A percentile compares a stretch with the other conserved stretches of the same genome.
These are phyloP conservation scores for Amaurobius ferox DNA, from an alignment of 2,888 invertebrate genomes.

Conservation along the genomic window DNA sequence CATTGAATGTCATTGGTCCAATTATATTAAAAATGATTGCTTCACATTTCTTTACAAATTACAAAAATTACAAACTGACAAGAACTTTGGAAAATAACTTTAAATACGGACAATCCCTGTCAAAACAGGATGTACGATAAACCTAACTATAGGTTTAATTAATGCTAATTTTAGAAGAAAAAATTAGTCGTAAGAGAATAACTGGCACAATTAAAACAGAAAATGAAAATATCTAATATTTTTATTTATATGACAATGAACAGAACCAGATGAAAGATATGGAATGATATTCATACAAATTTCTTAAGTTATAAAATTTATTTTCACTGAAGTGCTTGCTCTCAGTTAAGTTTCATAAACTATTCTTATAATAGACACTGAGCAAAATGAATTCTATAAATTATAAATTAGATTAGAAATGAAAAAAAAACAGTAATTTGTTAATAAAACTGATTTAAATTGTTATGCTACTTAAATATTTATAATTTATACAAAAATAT, in stretches of 20 bases:
- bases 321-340: slow-evolving; percentile 24
- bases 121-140: too few relatives aligned
- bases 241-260: slow-evolving; percentile 69
- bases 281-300: slow-evolving; percentile 54
- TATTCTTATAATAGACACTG: not conserved
- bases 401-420: not conserved
- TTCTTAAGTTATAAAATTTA: slow-evolving; percentile 8
- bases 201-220: not conserved
- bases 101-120: too few relatives aligned
- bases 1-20: too few relatives aligned
- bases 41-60: too few relatives aligned
- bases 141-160: too few relatives aligned
- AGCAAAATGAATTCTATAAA: not conserved
- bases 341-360: slow-evolving; percentile 15
- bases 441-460: slow-evolving; percentile 13
- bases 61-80: too few relatives aligned
- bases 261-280: slow-evolving; percentile 54
- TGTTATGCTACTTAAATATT: not conserved
- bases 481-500: not conserved
- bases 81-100: too few relatives aligned
- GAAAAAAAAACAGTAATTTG: not conserved
- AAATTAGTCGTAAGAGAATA: not conserved
- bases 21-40: too few relatives aligned
- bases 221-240: slow-evolving; percentile 63
- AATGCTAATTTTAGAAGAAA: too few relatives aligned